These are phyloP conservation scores for Silurus glanis DNA, from an alignment of 2,113 vertebrate genomes.

Conservation along the genomic window DNA sequence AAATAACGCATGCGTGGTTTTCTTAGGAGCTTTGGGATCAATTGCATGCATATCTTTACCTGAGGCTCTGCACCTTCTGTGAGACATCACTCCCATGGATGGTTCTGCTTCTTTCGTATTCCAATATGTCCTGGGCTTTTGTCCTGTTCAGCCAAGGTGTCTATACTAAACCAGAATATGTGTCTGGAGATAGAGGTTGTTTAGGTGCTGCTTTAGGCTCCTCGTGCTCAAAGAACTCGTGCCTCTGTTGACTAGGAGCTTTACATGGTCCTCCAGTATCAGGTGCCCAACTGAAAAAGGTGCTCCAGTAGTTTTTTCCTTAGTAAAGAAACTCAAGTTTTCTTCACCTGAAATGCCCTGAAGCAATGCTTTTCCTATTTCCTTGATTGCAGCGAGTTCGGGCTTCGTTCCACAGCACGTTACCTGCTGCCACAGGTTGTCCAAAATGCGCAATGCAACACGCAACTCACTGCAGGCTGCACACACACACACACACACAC, in stretches of 20 bases:
- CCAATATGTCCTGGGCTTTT: not conserved
- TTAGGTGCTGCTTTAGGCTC: not conserved
- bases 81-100: slow-evolving; percentile 66
- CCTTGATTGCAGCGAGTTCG: not conserved
- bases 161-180: not conserved
- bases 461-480: not conserved
- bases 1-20: not conserved
- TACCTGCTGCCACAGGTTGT: not conserved
- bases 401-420: not conserved
- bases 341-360: not conserved
- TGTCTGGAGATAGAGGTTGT: not conserved
- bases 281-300: not conserved
- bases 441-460: not conserved
- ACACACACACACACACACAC: not conserved
- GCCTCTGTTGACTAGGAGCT: not conserved
- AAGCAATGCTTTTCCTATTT: not conserved
- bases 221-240: not conserved
- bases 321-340: not conserved
- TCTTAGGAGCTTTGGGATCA: not conserved
- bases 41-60: slow-evolving; percentile 24
- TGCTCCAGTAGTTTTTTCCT: not conserved
- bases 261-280: not conserved
- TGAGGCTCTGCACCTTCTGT: slow-evolving; percentile 65
- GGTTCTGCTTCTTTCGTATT: not conserved
- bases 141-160: not conserved